A percentile compares a stretch with the other conserved stretches of the same genome.
These are phyloP conservation scores for Selenia dentaria DNA, from an alignment of 2,888 invertebrate genomes.

Conservation along the genomic window DNA sequence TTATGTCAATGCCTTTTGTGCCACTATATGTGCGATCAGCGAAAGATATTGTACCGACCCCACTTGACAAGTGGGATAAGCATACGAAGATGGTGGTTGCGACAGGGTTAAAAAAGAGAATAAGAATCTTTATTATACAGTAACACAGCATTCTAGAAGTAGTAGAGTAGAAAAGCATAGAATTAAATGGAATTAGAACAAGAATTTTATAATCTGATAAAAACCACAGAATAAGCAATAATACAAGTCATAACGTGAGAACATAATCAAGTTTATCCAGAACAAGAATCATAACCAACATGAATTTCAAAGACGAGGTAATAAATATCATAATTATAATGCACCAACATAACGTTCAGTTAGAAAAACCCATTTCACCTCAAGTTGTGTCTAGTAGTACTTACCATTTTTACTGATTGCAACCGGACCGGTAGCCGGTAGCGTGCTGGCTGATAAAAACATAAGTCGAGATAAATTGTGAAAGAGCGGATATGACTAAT, in stretches of 20 bases:
- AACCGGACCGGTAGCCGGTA: slow-evolving; percentile 53
- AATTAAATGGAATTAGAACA: no score
- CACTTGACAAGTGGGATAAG: no score
- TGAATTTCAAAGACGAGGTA: slow-evolving; percentile 18
- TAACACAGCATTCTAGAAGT: no score
- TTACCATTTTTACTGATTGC: slow-evolving; percentile 54
- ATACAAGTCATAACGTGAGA: slow-evolving; percentile 6
- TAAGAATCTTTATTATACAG: no score
- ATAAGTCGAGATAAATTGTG: slow-evolving; percentile 44
- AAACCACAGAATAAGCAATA: no score
- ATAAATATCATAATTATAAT: slow-evolving; percentile 23
- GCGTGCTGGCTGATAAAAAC: slow-evolving; percentile 54
- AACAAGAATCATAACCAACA: not conserved
- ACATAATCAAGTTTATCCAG: not conserved
- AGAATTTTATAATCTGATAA: no score
- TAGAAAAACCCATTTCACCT: slow-evolving; percentile 37
- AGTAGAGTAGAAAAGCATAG: no score
- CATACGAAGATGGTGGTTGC: no score
- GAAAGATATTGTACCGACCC: no score
- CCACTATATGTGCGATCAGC: no score
- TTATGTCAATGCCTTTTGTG: no score
- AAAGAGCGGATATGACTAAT: slow-evolving; percentile 62
- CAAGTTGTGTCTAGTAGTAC: slow-evolving; percentile 56
- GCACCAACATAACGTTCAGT: slow-evolving; percentile 10
- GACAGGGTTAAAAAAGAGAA: no score